These are phyloP conservation scores for Ferdinandea cuprea DNA, from an alignment of 2,888 invertebrate species.

Conservation along the genomic window DNA sequence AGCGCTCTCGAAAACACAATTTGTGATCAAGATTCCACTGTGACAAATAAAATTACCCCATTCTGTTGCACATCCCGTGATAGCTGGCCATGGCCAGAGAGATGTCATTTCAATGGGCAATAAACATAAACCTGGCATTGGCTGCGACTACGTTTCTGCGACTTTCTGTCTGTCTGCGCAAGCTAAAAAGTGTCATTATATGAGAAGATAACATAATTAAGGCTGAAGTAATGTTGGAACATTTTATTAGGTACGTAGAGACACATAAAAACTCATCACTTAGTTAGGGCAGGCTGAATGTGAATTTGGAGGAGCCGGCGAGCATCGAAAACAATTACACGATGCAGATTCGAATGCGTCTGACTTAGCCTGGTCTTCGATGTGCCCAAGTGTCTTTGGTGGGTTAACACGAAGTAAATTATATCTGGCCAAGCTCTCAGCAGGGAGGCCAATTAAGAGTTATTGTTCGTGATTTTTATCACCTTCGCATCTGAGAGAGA, in stretches of 20 bases:
- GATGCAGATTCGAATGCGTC: constrained; percentile 68
- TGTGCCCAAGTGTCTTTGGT: constrained; percentile 8
- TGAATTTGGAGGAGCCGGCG: not conserved
- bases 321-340: constrained; percentile 61
- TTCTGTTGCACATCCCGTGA: constrained; percentile 52
- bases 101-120: constrained; percentile 69
- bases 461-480: constrained; percentile 64
- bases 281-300: not conserved
- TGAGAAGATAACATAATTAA: constrained; percentile 74
- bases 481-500: constrained; percentile 12
- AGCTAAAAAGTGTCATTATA: constrained; percentile 70
- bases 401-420: constrained; percentile 60
- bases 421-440: constrained; percentile 5
- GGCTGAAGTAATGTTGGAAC: constrained; percentile 60
- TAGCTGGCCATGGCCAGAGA: constrained; percentile 24
- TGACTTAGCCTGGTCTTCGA: not conserved
- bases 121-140: constrained; percentile 57
- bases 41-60: constrained; percentile 74
- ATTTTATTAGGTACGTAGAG: constrained; percentile 56
- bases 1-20: constrained; percentile 62
- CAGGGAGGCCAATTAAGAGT: constrained; percentile 60
- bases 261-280: constrained; percentile 16
- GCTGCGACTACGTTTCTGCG: constrained; percentile 49
- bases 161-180: constrained; percentile 53
- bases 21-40: constrained; percentile 72